Conservation (phyloP, 2,888 invertebrate genomes). For the Lingula anatina region DNA sequence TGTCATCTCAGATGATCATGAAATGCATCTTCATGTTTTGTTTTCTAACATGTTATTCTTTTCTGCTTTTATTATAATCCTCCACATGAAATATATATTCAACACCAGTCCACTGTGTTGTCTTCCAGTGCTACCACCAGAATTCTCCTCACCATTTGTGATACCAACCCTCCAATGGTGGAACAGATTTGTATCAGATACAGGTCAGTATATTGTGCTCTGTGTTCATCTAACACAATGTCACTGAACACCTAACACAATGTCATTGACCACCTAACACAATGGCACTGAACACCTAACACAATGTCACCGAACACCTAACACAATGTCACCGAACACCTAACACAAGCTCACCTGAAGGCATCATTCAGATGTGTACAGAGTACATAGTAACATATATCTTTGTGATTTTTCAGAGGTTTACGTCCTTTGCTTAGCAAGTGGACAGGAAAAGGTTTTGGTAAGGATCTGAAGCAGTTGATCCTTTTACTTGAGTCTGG, state of each 20-base stretch:
- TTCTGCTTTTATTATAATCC: not conserved
- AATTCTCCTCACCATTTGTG: conserved; percentile 41
- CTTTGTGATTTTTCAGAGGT: conserved; percentile 42
- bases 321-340: too few relatives aligned
- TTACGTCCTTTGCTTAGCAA: conserved; percentile 33
- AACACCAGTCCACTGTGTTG: too few relatives aligned
- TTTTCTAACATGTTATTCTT: not conserved
- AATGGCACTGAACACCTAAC: too few relatives aligned
- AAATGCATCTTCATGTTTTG: not conserved
- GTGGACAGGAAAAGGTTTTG: conserved; percentile 43
- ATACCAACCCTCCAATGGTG: conserved; percentile 36
- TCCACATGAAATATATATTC: not conserved
- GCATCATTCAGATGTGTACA: too few relatives aligned
- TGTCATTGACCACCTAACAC: too few relatives aligned
- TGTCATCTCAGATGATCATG: too few relatives aligned
- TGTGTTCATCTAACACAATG: too few relatives aligned
- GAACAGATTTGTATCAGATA: conserved; percentile 40
- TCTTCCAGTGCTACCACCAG: conserved; percentile 34
- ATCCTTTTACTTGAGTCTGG: conserved; percentile 40
- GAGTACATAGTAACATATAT: too few relatives aligned
- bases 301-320: too few relatives aligned
- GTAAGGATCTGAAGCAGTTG: conserved; percentile 37
- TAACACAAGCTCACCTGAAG: too few relatives aligned
- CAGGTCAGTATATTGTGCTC: conserved; percentile 34
- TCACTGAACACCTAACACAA: too few relatives aligned